Evolutionary conservation across 35 echinoderm and acorn worm genomes (phyloP), one percentile per base, ranked within the genome.

Genomic region (Lytechinus pictus): DNA sequence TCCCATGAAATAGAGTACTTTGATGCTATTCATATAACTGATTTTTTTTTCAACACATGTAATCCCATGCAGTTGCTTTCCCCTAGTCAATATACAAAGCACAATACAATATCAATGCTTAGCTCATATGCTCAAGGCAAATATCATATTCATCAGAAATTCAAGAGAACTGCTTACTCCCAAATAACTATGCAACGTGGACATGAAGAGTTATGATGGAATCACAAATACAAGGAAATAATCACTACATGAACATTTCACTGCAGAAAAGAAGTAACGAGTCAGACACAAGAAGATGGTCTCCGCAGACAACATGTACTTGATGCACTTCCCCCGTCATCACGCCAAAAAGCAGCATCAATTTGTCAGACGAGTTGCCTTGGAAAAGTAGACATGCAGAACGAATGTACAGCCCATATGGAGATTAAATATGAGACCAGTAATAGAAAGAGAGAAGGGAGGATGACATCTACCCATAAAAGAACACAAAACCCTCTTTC

Each of bases 381-480:
- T 79, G 66, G 8, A 79, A 44, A 44, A 24, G 16, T 24, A 79
- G 66, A 79, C 66, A 79, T 79, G 66, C 66, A 79, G 66, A 24
- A 79, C 66, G 12, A 79, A 79, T 79, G 66, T 79, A 79, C 66
- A 79, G 66, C n/a, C 66, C 66, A 79, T 79, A 79, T 79, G 66
- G 66, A 79, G 66, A 79, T n/a, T 79, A 24, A 79, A 79, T 79
- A 79, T 79, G 66, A 79, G 66, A 14, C 66, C 66, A n/a, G 19
- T 24, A 58, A 11, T 14, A 24, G 66, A 19, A 24, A 79, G 16
- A 79, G 66, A 79, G 66, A 24, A 6, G 66, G 19, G n/a, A 24
- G 66, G n/a, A 79, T 24, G 66, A 24, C 66, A 79, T n/a, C 66
- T 79, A 79, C 14, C 12, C 12, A 6, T 16, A 58, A 8, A 14